phyloP scores from a whole-genome alignment of 2,888 invertebrate species.

The Drosophila parthenogenetica region DNA sequence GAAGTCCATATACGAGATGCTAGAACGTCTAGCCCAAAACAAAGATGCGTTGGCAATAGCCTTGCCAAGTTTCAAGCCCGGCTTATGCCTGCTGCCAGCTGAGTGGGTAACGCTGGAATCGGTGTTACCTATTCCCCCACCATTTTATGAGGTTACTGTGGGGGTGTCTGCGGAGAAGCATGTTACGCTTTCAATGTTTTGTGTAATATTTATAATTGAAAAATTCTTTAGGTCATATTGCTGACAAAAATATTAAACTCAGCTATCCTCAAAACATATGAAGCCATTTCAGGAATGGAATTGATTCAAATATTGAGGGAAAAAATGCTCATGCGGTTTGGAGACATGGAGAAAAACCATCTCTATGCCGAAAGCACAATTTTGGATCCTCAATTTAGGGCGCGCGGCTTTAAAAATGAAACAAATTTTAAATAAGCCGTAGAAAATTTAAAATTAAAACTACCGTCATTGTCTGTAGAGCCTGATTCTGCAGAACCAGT shows the following conservation, averaged over 20 bases:
- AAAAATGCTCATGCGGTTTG: neutral
- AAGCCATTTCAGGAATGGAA: neutral
- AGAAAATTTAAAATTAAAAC: no score
- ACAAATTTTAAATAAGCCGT: no score
- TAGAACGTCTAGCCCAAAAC: no score
- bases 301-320: neutral
- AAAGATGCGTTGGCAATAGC: neutral
- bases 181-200: neutral
- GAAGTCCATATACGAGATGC: no score
- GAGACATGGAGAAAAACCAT: neutral
- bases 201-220: neutral
- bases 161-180: neutral
- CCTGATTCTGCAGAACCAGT: no score
- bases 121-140: neutral
- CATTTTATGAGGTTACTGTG: neutral
- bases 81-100: neutral
- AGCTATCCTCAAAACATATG: neutral
- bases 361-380: neutral
- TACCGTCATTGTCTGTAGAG: no score
- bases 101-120: neutral
- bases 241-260: neutral
- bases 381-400: neutral
- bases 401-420: no score
- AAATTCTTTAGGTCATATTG: neutral
- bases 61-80: neutral